Conservation (phyloP, 2,888 invertebrate species). For the Ormyrus pomaceus region DNA sequence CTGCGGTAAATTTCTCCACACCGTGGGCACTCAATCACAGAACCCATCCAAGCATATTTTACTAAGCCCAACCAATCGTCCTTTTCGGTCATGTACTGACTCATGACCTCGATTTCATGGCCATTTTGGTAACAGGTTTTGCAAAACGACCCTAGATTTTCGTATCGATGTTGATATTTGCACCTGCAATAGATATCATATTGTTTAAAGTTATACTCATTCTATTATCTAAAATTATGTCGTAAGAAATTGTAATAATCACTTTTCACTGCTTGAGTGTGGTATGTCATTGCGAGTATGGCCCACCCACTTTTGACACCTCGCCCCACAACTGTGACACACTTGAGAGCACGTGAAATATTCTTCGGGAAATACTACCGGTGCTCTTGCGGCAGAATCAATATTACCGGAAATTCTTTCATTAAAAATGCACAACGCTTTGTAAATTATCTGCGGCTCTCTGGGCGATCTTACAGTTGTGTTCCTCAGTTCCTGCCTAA, state of each 20-base stretch:
- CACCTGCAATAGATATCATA: constrained; percentile 70
- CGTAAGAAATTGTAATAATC: constrained; percentile 10
- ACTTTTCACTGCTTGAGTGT: constrained; percentile 77
- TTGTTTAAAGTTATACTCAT: neutral
- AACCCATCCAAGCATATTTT: constrained; percentile 87
- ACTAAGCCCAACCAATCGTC: constrained; percentile 82
- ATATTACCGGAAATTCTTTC: constrained; percentile 86
- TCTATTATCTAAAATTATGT: neutral
- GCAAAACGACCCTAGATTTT: constrained; percentile 83
- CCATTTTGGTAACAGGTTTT: constrained; percentile 81
- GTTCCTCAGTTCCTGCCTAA: constrained; percentile 82
- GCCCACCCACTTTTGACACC: constrained; percentile 83
- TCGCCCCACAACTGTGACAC: constrained; percentile 83
- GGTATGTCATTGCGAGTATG: constrained; percentile 80
- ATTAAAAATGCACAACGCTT: constrained; percentile 84
- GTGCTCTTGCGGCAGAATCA: constrained; percentile 77
- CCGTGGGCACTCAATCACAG: constrained; percentile 85
- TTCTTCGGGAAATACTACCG: constrained; percentile 84
- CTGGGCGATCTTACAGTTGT: constrained; percentile 84
- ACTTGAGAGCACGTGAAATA: constrained; percentile 85
- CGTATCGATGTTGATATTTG: constrained; percentile 84
- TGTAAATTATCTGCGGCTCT: constrained; percentile 82
- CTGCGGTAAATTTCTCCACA: constrained; percentile 86
- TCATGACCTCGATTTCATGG: constrained; percentile 79
- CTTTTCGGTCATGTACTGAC: constrained; percentile 75